Percentiles rank a stretch among this genome's conserved stretches.
These are phyloP conservation scores for Globia sparganii DNA, from an alignment of 2,888 invertebrate species.

Conservation along the genomic window DNA sequence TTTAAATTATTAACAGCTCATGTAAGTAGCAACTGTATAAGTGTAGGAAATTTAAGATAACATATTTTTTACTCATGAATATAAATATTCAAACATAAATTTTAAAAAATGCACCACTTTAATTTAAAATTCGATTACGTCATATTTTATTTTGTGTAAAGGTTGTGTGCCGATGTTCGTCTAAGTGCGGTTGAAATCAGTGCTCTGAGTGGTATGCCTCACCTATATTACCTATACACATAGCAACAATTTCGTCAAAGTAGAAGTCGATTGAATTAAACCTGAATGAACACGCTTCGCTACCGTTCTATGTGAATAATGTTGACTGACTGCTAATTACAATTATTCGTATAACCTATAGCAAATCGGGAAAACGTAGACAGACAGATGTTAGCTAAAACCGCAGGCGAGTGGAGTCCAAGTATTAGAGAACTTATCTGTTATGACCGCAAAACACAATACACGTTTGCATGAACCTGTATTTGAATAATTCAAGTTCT, in stretches of 20 bases:
- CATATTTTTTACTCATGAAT: background rate
- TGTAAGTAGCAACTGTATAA: background rate
- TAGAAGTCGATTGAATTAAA: slow-evolving; percentile 9
- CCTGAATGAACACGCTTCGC: slow-evolving; percentile 12
- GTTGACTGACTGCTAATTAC: slow-evolving; percentile 22
- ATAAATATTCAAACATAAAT: background rate
- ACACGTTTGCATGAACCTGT: slow-evolving; percentile 38
- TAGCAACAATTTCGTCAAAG: slow-evolving; percentile 10
- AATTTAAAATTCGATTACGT: background rate
- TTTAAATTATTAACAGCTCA: background rate
- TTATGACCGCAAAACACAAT: slow-evolving; percentile 66
- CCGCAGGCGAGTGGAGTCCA: slow-evolving; percentile 40
- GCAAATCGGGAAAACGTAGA: slow-evolving; percentile 32
- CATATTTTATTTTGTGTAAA: background rate
- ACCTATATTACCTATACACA: background rate
- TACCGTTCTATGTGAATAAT: slow-evolving; percentile 16
- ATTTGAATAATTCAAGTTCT: slow-evolving; percentile 27
- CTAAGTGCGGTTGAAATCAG: too few relatives aligned
- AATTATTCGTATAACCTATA: slow-evolving; percentile 21
- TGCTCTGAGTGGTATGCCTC: too few relatives aligned
- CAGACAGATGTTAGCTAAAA: slow-evolving; percentile 54
- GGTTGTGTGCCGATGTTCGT: background rate
- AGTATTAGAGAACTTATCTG: slow-evolving; percentile 52
- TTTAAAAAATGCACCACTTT: background rate
- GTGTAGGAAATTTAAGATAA: too few relatives aligned